Conservation (phyloP, 2,797 vertebrate species). For the Aphelocoma californica region DNA sequence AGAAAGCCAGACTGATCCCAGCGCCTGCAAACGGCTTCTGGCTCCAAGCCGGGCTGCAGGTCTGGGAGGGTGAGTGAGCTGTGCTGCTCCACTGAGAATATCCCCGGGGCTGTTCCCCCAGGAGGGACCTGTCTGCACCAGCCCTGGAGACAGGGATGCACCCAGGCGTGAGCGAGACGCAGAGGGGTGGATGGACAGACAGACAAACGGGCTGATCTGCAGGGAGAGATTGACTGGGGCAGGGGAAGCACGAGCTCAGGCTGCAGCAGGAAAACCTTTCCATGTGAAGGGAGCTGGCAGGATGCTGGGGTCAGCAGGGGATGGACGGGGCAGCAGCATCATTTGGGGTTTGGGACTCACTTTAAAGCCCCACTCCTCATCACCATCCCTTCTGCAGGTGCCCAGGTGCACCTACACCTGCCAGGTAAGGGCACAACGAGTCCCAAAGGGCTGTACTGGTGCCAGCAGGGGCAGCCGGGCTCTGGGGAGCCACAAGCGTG, state of each 20-base stretch:
- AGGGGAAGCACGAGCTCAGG: fast-evolving
- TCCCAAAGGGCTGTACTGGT: neutral
- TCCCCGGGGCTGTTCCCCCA: neutral
- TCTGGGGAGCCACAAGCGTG: fast-evolving
- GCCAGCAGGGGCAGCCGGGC: fast-evolving
- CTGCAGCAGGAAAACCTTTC: neutral
- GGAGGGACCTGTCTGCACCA: neutral
- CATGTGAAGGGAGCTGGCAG: neutral
- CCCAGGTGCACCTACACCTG: fast-evolving
- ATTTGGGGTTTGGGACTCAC: neutral
- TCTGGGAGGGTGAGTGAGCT: neutral
- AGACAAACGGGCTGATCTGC: neutral
- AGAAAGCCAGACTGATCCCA: neutral
- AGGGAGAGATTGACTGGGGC: neutral
- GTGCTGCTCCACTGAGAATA: neutral
- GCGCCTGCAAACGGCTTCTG: neutral
- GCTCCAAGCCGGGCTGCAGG: neutral
- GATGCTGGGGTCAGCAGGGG: neutral
- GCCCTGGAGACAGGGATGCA: neutral
- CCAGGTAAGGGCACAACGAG: neutral
- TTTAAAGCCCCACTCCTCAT: neutral
- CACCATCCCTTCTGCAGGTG: neutral
- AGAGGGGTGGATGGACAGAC: neutral
- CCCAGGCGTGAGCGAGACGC: fast-evolving
- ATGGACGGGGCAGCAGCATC: neutral